Base-by-base conservation (phyloP, 2,888 invertebrate genomes). In the Dorcus parallelipipedus region DNA sequence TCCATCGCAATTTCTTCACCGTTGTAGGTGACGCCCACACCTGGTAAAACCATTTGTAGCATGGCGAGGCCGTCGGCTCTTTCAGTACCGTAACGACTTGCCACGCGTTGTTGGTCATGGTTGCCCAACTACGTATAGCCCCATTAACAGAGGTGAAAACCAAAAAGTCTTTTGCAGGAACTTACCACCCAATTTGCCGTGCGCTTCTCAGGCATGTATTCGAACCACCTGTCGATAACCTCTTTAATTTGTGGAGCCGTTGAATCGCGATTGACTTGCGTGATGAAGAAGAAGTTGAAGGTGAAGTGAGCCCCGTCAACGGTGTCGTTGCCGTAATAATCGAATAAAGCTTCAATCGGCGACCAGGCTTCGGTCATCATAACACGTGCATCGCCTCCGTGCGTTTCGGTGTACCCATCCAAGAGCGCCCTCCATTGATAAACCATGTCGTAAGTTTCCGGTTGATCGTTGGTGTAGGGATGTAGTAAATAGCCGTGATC, bases 21-120 rank as follows among this genome's bases (percentile, higher is more conserved):
- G 80, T 95, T 91, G 72, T 96, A 96, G 0, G 92, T 90, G 7
- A 95, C 86, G 17, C 89, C 86, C 3, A 93, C 85, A 43, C 96
- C 96, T 2, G 94, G 95, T 54, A 96, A 79, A 14, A 94, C 81
- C 72, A 93, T 80, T 17, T 87, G 80, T 54, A 97, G 74, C 89
- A 95, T 92, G 72, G 92, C 91, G 71, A 94, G 83, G n/a, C 88
- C 89, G 76, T 94, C 93, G 0, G 88, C 85, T 66, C 88, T 80
- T 55, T 84, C 81, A 10, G 61, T 78, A 0, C 89, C 90, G 62
- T 84, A 87, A 64, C 92, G 83, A 0, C 88, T 83, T 0, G 87
- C 88, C n/a, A 86, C 83, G 64, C 93, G 83, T 42, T 77, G 81
- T 48, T 87, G 84, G 73, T 93, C 92, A 66, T 93, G 92, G 73